phyloP scores from a whole-genome alignment of 2,888 invertebrate genomes.

The Mongoloraphidia duomilia region DNA sequence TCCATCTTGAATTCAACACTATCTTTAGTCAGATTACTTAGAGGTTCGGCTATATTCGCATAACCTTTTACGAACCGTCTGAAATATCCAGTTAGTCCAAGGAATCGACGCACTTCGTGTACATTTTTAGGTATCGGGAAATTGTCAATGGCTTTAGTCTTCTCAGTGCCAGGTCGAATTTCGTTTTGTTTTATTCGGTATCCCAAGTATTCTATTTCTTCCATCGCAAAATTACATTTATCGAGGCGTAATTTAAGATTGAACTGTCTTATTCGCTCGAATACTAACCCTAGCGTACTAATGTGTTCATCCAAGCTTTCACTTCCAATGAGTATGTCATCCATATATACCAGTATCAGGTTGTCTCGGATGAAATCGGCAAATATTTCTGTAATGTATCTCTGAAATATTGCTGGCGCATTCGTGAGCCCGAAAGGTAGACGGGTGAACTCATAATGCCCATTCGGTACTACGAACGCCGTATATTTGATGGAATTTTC shows the following conservation, averaged over 20 bases:
- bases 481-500: conserved; percentile 13
- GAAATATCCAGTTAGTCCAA: conserved; percentile 1
- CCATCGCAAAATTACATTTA: neutral
- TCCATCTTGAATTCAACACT: neutral
- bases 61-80: neutral
- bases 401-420: conserved; percentile 14
- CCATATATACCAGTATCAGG: conserved; percentile 10
- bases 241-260: neutral
- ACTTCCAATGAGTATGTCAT: conserved; percentile 12
- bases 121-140: conserved; percentile 12
- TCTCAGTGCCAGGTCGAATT: conserved; percentile 4
- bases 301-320: conserved; percentile 10
- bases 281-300: conserved; percentile 6
- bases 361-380: conserved; percentile 5
- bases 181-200: neutral
- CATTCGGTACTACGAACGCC: conserved; percentile 15
- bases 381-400: conserved; percentile 14
- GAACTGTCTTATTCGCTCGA: neutral
- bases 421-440: conserved; percentile 19
- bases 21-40: neutral
- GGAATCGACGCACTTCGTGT: conserved; percentile 10
- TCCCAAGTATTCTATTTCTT: neutral
- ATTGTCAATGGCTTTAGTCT: conserved; percentile 9
- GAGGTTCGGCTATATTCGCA: neutral
- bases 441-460: conserved; percentile 16